phyloP scores from a whole-genome alignment of 1,140 invertebrate genomes.

The Zeugodacus cucurbitae region DNA sequence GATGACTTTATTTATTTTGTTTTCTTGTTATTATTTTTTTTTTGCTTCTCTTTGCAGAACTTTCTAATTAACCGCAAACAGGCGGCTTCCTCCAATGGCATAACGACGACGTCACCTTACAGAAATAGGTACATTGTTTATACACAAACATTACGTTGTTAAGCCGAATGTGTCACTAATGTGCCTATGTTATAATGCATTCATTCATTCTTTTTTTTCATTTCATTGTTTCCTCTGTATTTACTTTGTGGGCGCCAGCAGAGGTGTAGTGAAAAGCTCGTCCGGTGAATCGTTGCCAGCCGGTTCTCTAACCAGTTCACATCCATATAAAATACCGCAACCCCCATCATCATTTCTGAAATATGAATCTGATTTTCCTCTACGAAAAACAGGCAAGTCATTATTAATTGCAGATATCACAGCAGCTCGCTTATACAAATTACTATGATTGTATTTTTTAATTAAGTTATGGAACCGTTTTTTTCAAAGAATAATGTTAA shows the following conservation, averaged over 20 bases:
- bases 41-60: conserved; percentile 72
- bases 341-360: conserved; percentile 70
- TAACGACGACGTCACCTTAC: conserved; percentile 76
- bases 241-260: conserved; percentile 48
- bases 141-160: neutral
- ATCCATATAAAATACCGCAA: conserved; percentile 76
- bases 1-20: neutral
- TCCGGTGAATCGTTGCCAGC: conserved; percentile 72
- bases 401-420: neutral
- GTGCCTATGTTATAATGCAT: conserved; percentile 8
- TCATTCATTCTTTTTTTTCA: neutral
- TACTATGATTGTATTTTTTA: neutral
- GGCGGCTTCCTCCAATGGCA: conserved; percentile 80
- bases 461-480: neutral
- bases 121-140: conserved; percentile 78
- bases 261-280: conserved; percentile 72
- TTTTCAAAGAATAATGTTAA: neutral
- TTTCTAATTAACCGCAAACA: conserved; percentile 92
- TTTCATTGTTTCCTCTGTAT: neutral
- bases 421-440: neutral
- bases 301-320: conserved; percentile 69
- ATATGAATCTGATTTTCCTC: conserved; percentile 88
- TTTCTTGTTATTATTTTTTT: too few species aligned
- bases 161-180: conserved; percentile 27
- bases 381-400: conserved; percentile 91